Evolutionary conservation across 2,797 vertebrate species (phyloP).

Genomic region (Cuculus canorus): DNA sequence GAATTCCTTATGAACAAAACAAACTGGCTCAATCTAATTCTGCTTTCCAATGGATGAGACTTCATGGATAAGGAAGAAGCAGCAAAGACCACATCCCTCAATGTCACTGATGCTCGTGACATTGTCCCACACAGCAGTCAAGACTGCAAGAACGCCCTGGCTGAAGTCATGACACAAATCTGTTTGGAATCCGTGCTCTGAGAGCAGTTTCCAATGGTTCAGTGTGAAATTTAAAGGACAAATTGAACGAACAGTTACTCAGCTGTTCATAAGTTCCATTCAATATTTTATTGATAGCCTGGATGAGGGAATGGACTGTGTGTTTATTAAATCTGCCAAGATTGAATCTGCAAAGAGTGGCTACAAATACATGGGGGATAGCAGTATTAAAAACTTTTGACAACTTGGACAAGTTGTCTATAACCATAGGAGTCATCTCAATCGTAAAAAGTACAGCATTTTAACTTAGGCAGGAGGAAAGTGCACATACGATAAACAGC

Average conservation of each 20-base stretch:
- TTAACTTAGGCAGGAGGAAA: not conserved
- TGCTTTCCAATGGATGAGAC: not conserved
- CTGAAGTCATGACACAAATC: not conserved
- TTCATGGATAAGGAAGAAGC: not conserved
- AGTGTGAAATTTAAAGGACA: constrained; percentile 29
- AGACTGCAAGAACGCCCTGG: not conserved
- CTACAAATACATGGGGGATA: constrained; percentile 30
- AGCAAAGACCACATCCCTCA: not conserved
- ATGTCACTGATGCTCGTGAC: not conserved
- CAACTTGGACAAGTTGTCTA: constrained; percentile 47
- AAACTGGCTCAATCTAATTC: not conserved
- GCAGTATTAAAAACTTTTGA: constrained; percentile 45
- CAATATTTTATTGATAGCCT: constrained; percentile 66
- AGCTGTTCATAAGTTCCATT: constrained; percentile 39
- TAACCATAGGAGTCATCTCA: constrained; percentile 20
- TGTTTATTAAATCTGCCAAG: constrained; percentile 67
- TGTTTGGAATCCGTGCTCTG: not conserved
- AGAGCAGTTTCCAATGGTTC: not conserved
- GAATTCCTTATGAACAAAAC: not conserved
- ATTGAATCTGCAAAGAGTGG: constrained; percentile 30
- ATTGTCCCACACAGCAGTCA: not conserved
- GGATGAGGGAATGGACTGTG: constrained; percentile 32
- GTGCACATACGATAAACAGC: not conserved
- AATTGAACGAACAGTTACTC: constrained; percentile 34
- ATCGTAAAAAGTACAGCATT: not conserved